Evolutionary conservation across 1,140 invertebrate genomes (phyloP).

Genomic region (Cydia strobilella): DNA sequence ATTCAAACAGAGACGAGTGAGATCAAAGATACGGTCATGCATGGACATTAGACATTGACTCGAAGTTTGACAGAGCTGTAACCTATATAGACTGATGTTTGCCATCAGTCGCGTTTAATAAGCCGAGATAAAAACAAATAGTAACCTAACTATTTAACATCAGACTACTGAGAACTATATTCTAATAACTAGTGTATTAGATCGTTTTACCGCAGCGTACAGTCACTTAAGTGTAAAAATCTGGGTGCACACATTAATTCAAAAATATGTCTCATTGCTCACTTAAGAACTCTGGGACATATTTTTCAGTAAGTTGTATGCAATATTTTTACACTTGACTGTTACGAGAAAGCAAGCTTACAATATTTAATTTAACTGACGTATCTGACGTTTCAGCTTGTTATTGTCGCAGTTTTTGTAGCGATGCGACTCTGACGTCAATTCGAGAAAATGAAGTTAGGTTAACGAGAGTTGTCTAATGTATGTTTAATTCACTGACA

Average conservation of each 20-base stretch:
- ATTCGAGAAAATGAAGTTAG: no score
- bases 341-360: neutral
- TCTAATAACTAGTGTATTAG: neutral
- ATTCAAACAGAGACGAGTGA: slow-evolving; percentile 13
- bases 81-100: slow-evolving; percentile 36
- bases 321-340: no score
- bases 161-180: neutral
- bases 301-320: no score
- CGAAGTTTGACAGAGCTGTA: slow-evolving; percentile 39
- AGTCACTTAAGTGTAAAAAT: no score
- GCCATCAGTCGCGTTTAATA: slow-evolving; percentile 30
- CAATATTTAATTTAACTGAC: neutral
- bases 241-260: no score
- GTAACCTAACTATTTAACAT: neutral
- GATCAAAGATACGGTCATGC: slow-evolving; percentile 43
- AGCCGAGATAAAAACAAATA: neutral
- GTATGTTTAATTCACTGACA: slow-evolving; percentile 1
- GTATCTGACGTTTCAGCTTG: neutral
- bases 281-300: no score
- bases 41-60: slow-evolving; percentile 36
- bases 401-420: neutral
- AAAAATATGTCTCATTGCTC: no score
- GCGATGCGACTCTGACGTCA: neutral
- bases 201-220: neutral
- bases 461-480: no score